phyloP scores from a whole-genome alignment of 2,888 invertebrate genomes.

The Machimus atricapillus region DNA sequence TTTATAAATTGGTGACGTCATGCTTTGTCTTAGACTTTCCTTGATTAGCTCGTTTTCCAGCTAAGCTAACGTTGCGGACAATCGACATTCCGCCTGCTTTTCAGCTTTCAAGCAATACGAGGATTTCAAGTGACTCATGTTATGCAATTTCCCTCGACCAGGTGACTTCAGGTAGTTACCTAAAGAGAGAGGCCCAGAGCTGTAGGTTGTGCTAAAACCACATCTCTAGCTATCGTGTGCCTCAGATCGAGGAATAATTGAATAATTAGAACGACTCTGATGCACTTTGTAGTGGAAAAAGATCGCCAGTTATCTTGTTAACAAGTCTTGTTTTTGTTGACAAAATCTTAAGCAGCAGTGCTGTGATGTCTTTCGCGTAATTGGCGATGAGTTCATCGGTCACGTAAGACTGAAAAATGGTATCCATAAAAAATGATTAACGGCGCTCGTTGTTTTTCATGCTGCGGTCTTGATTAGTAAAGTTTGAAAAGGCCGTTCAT shows the following conservation, averaged over 20 bases:
- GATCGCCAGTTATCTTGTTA: not conserved
- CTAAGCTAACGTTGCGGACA: not conserved
- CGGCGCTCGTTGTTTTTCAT: not conserved
- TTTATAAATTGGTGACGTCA: constrained; percentile 12
- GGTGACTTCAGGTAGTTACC: not conserved
- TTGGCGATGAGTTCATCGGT: not conserved
- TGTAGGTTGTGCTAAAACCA: not conserved
- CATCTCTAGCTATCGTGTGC: not conserved
- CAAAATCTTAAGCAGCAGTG: not conserved
- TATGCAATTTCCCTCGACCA: not conserved
- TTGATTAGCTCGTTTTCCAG: not conserved
- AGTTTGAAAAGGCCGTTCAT: not conserved
- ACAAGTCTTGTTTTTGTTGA: not conserved
- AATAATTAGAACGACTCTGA: not conserved
- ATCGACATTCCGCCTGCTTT: not conserved
- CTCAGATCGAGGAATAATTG: not conserved
- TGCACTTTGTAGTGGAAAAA: not conserved
- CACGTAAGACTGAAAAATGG: not conserved
- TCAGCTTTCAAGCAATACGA: not conserved
- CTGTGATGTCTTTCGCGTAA: not conserved
- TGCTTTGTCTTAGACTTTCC: not conserved
- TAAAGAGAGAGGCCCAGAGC: not conserved
- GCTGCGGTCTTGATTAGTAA: not conserved
- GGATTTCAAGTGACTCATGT: not conserved
- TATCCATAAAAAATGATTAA: not conserved